Percentiles rank a stretch among this genome's conserved stretches.
Evolutionary conservation across 2,113 vertebrate genomes (phyloP).

Genomic region (Lynx canadensis): DNA sequence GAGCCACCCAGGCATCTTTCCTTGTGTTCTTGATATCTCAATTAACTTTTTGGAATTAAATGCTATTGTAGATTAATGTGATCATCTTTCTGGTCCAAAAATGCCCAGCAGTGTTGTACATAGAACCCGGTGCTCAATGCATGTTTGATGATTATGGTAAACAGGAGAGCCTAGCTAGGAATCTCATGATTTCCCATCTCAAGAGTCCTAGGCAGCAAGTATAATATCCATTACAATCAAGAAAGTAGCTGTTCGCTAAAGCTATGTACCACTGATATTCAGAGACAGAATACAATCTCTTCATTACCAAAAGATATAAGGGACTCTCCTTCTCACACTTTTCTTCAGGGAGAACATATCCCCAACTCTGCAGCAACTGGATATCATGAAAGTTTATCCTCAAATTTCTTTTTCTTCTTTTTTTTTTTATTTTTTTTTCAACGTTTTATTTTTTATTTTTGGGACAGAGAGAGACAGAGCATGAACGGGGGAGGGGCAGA

Average conservation of each 20-base stretch:
- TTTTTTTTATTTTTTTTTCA: too few species aligned
- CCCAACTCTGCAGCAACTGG: not conserved
- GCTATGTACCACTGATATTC: not conserved
- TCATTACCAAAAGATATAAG: not conserved
- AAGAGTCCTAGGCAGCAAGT: conserved; percentile 10
- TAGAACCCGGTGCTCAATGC: not conserved
- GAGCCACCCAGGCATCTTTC: not conserved
- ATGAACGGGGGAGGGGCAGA: too few species aligned
- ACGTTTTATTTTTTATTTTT: too few species aligned
- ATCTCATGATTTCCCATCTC: not conserved
- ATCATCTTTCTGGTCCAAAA: not conserved
- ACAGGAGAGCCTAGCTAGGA: not conserved
- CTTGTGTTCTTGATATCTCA: not conserved
- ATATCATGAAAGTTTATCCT: not conserved
- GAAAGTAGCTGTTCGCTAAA: conserved; percentile 13
- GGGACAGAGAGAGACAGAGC: too few species aligned
- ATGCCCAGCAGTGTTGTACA: not conserved
- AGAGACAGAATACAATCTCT: not conserved
- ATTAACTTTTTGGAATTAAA: not conserved
- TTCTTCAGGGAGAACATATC: not conserved
- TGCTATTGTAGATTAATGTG: not conserved
- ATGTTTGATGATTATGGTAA: not conserved
- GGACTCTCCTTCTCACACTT: not conserved
- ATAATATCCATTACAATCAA: not conserved
- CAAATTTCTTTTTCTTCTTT: not conserved